Percentiles rank a stretch among this genome's conserved stretches.
Evolutionary conservation across 2,888 invertebrate species (phyloP).

Genomic region (Phengaris arion): DNA sequence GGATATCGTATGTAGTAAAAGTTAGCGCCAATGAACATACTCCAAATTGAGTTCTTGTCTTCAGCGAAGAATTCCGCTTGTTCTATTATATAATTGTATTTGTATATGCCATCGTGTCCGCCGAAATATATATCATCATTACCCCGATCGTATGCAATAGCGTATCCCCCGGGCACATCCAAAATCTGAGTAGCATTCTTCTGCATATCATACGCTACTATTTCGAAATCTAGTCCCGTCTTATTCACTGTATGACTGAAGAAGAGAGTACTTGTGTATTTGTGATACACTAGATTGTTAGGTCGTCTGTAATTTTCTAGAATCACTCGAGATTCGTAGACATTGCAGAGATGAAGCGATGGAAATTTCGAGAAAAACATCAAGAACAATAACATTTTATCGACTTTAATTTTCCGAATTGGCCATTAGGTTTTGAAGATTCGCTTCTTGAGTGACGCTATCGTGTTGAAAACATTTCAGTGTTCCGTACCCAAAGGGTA

Average conservation of each 20-base stretch:
- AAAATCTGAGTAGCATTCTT: slow-evolving; percentile 46
- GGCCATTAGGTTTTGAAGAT: no score
- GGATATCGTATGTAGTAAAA: slow-evolving; percentile 72
- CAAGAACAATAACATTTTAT: slow-evolving; percentile 42
- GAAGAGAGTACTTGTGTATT: slow-evolving; percentile 58
- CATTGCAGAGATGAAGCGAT: slow-evolving; percentile 48
- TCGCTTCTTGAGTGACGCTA: no score
- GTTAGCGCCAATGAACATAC: slow-evolving; percentile 55
- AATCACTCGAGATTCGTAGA: slow-evolving; percentile 57
- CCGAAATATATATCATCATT: slow-evolving; percentile 70
- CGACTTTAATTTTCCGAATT: slow-evolving; percentile 40
- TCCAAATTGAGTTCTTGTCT: slow-evolving; percentile 65
- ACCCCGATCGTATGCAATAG: slow-evolving; percentile 60
- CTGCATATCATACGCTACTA: slow-evolving; percentile 54
- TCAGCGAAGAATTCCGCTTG: slow-evolving; percentile 62
- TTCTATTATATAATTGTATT: slow-evolving; percentile 61
- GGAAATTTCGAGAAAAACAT: slow-evolving; percentile 33
- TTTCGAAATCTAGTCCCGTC: slow-evolving; percentile 55
- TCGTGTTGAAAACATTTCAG: no score
- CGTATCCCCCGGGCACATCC: slow-evolving; percentile 62
- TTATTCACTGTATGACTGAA: slow-evolving; percentile 63
- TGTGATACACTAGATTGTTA: slow-evolving; percentile 61
- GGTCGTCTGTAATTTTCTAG: slow-evolving; percentile 54
- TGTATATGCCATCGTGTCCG: slow-evolving; percentile 68
- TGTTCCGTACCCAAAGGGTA: no score